Conservation (phyloP, 2,797 vertebrate species). For the Hydrophis major region DNA sequence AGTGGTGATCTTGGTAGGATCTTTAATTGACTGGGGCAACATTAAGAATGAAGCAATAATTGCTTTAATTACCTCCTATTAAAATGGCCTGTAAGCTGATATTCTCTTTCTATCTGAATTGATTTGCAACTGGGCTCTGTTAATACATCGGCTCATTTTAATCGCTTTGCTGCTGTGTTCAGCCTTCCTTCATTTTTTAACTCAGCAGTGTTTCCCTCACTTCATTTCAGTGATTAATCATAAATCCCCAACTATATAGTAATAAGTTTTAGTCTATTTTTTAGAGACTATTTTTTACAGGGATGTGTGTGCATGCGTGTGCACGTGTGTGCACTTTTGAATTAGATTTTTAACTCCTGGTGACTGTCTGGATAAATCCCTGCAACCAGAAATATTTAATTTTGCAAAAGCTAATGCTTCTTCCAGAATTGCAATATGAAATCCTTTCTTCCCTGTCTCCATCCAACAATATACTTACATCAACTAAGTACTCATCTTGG, state of each 20-base stretch:
- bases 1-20: neutral
- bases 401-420: neutral
- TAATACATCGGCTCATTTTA: slow-evolving; percentile 1
- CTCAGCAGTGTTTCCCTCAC: neutral
- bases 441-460: neutral
- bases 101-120: slow-evolving; percentile 11
- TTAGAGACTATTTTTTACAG: neutral
- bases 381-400: neutral
- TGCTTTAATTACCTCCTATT: slow-evolving; percentile 15
- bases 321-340: neutral
- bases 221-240: slow-evolving; percentile 2
- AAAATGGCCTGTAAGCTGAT: slow-evolving; percentile 9
- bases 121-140: neutral
- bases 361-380: neutral
- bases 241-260: neutral
- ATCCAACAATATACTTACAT: neutral
- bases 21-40: neutral
- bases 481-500: neutral
- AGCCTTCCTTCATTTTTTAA: neutral
- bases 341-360: neutral
- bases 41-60: slow-evolving; percentile 20
- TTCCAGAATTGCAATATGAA: neutral
- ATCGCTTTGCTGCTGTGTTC: neutral
- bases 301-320: neutral
- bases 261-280: neutral